These are phyloP conservation scores for Dryobota labecula DNA, from an alignment of 2,888 invertebrate genomes.

Conservation along the genomic window DNA sequence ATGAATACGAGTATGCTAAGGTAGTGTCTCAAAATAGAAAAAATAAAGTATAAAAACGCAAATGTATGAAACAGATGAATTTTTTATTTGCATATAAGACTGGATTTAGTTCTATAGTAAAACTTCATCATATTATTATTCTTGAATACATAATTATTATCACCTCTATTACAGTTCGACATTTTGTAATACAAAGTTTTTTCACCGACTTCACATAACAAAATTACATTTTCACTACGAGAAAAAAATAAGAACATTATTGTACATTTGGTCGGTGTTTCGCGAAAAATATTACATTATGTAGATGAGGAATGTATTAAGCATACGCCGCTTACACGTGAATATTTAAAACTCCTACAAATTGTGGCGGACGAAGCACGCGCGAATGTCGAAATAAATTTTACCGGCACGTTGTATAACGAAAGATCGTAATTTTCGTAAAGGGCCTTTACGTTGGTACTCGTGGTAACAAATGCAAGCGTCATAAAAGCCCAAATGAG, in stretches of 20 bases:
- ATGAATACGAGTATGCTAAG: background rate
- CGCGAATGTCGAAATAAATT: slow-evolving; percentile 72
- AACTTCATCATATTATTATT: background rate
- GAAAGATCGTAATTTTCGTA: slow-evolving; percentile 70
- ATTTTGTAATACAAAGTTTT: slow-evolving; percentile 11
- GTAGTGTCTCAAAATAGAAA: background rate
- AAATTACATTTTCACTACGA: slow-evolving; percentile 48
- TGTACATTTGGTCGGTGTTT: slow-evolving; percentile 73
- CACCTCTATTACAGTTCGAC: no score
- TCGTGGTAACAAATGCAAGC: slow-evolving; percentile 20
- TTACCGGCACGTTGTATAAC: slow-evolving; percentile 70
- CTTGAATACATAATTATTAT: no score
- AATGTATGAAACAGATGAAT: background rate
- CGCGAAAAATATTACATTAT: slow-evolving; percentile 83
- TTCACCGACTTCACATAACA: slow-evolving; percentile 34
- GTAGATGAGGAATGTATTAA: slow-evolving; percentile 84
- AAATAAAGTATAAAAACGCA: background rate
- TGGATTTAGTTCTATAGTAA: background rate
- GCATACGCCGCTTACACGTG: slow-evolving; percentile 80
- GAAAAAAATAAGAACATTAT: slow-evolving; percentile 70
- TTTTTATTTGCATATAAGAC: background rate
- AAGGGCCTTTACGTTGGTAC: slow-evolving; percentile 9
- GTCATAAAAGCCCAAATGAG: slow-evolving; percentile 8
- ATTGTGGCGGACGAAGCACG: slow-evolving; percentile 76
- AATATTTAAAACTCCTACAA: slow-evolving; percentile 85